Evolutionary conservation across 2,888 invertebrate genomes (phyloP).

Genomic region (Cataglyphis rosenhaueri): DNA sequence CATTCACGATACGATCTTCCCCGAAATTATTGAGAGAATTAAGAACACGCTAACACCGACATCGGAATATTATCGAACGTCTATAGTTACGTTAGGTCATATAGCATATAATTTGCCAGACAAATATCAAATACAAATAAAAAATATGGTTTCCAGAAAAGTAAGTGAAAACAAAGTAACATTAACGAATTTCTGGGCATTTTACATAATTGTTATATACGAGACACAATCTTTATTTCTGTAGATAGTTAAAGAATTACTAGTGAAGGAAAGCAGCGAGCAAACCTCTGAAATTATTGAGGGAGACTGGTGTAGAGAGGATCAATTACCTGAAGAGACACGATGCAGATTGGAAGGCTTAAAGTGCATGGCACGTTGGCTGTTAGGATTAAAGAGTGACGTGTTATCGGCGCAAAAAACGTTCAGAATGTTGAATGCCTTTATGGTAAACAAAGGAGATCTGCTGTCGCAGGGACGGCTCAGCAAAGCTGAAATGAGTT

Average conservation of each 20-base stretch:
- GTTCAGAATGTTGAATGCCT: conserved; percentile 97
- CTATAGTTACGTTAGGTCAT: conserved; percentile 97
- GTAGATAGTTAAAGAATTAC: conserved; percentile 96
- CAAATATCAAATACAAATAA: conserved; percentile 95
- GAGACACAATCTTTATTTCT: conserved; percentile 49
- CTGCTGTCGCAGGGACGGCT: conserved; percentile 91
- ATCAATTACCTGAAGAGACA: conserved; percentile 95
- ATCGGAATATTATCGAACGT: conserved; percentile 95
- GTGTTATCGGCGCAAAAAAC: conserved; percentile 96
- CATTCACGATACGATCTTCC: conserved; percentile 91
- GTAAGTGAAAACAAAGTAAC: conserved; percentile 83
- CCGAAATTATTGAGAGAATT: conserved; percentile 93
- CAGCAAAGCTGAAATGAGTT: conserved; percentile 96
- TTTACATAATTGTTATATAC: neutral
- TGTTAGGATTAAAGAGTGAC: conserved; percentile 95
- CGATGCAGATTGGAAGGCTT: conserved; percentile 97
- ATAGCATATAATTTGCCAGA: conserved; percentile 97
- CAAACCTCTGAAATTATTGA: conserved; percentile 86
- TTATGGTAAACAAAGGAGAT: conserved; percentile 97
- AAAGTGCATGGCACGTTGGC: conserved; percentile 98
- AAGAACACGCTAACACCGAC: conserved; percentile 91
- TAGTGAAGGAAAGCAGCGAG: conserved; percentile 92
- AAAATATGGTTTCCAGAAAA: conserved; percentile 97
- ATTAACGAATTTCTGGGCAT: neutral
- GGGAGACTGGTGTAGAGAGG: conserved; percentile 93